Percentiles rank a stretch among this genome's conserved stretches.
phyloP scores from a whole-genome alignment of 2,888 invertebrate species.

The Stictocephala bisonia region DNA sequence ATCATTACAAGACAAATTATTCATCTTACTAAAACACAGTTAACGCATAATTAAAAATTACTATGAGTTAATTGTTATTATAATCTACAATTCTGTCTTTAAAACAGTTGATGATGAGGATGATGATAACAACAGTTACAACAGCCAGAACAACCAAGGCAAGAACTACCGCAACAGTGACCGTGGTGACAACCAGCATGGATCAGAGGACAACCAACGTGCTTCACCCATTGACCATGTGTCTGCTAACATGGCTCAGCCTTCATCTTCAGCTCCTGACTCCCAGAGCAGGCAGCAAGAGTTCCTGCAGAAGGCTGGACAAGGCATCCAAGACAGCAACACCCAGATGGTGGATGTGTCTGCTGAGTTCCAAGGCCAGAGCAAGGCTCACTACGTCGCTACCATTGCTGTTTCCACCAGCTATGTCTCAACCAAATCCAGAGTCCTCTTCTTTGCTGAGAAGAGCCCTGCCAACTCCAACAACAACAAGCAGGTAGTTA shows the following conservation, averaged over 20 bases:
- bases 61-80: not conserved
- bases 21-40: no score
- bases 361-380: conserved; percentile 68
- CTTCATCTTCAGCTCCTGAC: conserved; percentile 62
- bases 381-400: conserved; percentile 67
- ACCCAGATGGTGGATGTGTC: conserved; percentile 69
- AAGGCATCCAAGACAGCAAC: conserved; percentile 68
- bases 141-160: conserved; percentile 33
- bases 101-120: conserved; percentile 24
- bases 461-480: conserved; percentile 62
- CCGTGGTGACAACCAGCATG: not conserved
- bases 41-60: not conserved
- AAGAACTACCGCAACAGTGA: conserved; percentile 38
- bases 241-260: conserved; percentile 59
- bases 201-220: conserved; percentile 18
- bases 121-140: conserved; percentile 33
- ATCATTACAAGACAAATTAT: no score
- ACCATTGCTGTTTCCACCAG: conserved; percentile 71
- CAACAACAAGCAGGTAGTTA: conserved; percentile 27
- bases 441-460: conserved; percentile 67
- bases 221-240: conserved; percentile 45
- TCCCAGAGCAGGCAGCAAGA: conserved; percentile 61
- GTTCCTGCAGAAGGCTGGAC: conserved; percentile 62
- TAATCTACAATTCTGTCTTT: not conserved
- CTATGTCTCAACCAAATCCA: conserved; percentile 69